Evolutionary conservation across 2,797 vertebrate genomes (phyloP).

Genomic region (Micropoecilia bifurca): DNA sequence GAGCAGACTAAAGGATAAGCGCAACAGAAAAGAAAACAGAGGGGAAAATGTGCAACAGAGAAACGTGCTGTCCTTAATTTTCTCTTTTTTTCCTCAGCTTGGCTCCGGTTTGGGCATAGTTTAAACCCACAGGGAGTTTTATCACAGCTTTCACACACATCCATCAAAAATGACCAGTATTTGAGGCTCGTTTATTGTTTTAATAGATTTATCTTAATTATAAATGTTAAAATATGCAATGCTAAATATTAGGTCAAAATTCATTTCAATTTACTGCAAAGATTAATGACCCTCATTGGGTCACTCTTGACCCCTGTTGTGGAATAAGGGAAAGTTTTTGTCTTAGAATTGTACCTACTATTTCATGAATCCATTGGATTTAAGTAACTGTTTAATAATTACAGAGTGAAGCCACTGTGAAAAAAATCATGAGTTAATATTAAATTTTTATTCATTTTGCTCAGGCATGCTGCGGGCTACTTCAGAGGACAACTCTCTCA

Average conservation of each 20-base stretch:
- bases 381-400: background rate
- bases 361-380: background rate
- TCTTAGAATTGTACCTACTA: background rate
- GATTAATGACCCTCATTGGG: background rate
- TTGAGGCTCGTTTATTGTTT: background rate
- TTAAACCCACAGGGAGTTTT: conserved; percentile 59
- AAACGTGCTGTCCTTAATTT: conserved; percentile 25
- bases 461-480: background rate
- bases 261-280: background rate
- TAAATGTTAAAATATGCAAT: too few relatives aligned
- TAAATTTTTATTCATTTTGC: background rate
- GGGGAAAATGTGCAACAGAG: conserved; percentile 27
- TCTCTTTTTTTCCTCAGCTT: conserved; percentile 9
- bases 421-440: background rate
- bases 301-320: background rate
- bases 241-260: too few relatives aligned
- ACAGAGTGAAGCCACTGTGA: background rate
- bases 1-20: conserved; percentile 37
- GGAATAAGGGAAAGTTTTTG: background rate
- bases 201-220: too few relatives aligned
- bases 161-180: too few relatives aligned
- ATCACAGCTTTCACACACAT: conserved; percentile 31
- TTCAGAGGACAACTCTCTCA: background rate
- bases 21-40: conserved; percentile 19
- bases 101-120: conserved; percentile 47